Percentiles rank a stretch among this genome's conserved stretches.
These are phyloP conservation scores for Pagrus major DNA, from an alignment of 2,113 vertebrate species.

Conservation along the genomic window DNA sequence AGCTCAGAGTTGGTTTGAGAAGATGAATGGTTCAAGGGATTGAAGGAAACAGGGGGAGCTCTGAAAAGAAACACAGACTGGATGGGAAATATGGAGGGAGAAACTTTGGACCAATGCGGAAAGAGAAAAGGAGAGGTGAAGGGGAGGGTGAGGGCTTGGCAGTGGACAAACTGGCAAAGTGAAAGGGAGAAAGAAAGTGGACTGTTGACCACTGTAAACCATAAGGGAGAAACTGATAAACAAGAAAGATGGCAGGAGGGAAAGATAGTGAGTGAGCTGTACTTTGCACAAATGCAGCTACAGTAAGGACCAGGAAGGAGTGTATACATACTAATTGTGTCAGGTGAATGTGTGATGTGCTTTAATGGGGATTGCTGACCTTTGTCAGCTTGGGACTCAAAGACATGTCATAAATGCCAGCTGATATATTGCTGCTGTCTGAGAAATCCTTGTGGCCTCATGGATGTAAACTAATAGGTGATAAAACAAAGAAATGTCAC, in stretches of 20 bases:
- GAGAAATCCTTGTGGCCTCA: no score
- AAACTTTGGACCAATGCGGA: not conserved
- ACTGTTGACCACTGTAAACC: not conserved
- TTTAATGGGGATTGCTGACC: not conserved
- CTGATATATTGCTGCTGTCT: not conserved
- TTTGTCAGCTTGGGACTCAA: not conserved
- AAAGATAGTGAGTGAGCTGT: not conserved
- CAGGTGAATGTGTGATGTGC: not conserved
- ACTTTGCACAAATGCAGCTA: constrained; percentile 5
- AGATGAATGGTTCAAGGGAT: constrained; percentile 25
- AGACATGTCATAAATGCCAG: not conserved
- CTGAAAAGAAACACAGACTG: not conserved
- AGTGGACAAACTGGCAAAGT: constrained; percentile 8
- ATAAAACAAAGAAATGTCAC: not conserved
- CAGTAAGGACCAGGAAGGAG: not conserved
- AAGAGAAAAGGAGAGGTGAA: not conserved
- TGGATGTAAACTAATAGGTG: not conserved
- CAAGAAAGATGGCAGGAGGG: not conserved
- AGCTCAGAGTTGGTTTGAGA: constrained; percentile 3
- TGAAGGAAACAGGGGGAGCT: not conserved
- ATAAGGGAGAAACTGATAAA: not conserved
- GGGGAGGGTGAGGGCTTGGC: not conserved
- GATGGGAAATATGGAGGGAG: constrained; percentile 31
- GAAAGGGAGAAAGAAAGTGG: not conserved
- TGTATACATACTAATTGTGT: not conserved